Conservation (phyloP, 37 sponge, comb jelly and placozoan genomes). For the Beroe forskalii region DNA sequence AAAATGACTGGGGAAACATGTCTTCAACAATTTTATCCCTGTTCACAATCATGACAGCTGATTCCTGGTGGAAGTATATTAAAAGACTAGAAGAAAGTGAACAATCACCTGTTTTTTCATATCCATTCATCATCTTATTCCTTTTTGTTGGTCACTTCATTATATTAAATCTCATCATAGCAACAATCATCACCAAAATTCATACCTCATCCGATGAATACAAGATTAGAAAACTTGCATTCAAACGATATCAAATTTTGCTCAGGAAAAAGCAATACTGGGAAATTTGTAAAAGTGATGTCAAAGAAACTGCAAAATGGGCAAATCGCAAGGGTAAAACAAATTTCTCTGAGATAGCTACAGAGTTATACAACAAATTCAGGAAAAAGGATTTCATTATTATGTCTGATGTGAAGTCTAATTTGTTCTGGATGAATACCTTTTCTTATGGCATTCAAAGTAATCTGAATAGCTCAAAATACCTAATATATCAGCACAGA, state of each 20-base stretch:
- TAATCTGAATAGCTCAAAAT: not conserved
- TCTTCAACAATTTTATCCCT: not conserved
- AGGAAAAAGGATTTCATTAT: not conserved
- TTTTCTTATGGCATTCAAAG: not conserved
- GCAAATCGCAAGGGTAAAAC: not conserved
- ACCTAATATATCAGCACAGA: not conserved
- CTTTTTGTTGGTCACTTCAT: constrained; percentile 56
- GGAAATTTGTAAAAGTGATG: not conserved
- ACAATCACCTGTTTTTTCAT: not conserved
- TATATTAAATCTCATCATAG: constrained; percentile 1
- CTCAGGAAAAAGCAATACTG: not conserved
- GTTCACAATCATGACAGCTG: constrained; percentile 30
- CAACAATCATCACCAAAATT: constrained; percentile 49
- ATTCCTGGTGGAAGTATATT: constrained; percentile 56
- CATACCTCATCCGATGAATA: not conserved
- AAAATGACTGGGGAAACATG: not conserved
- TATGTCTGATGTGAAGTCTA: not conserved
- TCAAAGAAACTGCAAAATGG: not conserved
- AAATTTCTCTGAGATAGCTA: not conserved
- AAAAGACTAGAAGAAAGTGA: not conserved
- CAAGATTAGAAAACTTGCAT: not conserved
- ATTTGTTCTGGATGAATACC: not conserved
- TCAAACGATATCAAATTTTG: not conserved
- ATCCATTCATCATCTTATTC: constrained; percentile 13
- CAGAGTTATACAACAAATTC: not conserved